These are phyloP conservation scores for Colletes collaris DNA, from an alignment of 2,888 invertebrate species.

Conservation along the genomic window DNA sequence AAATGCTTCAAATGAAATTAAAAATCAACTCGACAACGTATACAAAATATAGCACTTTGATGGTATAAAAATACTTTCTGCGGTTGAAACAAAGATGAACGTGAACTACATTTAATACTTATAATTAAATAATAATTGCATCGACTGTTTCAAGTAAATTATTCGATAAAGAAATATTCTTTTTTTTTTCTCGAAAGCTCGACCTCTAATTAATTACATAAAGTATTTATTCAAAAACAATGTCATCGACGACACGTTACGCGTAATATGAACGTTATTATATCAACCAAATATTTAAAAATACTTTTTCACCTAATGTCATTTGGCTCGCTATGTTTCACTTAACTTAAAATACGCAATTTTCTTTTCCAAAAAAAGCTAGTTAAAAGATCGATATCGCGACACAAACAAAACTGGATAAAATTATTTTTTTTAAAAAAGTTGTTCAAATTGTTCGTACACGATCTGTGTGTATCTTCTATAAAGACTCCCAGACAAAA, in stretches of 20 bases:
- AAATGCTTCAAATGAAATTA: background rate
- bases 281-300: background rate
- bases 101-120: background rate
- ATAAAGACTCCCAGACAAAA: constrained; percentile 45
- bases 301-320: background rate
- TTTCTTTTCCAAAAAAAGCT: constrained; percentile 14
- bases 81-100: background rate
- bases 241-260: background rate
- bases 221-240: background rate
- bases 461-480: constrained; percentile 6
- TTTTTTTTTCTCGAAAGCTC: background rate
- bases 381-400: background rate
- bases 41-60: background rate
- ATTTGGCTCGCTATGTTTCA: background rate
- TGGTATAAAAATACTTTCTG: background rate
- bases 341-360: constrained; percentile 30
- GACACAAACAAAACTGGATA: constrained; percentile 18
- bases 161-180: background rate
- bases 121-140: constrained; percentile 1
- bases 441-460: constrained; percentile 15
- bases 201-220: background rate
- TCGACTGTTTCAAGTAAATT: background rate
- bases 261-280: background rate
- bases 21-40: constrained; percentile 15
- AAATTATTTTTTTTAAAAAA: constrained; percentile 20